A percentile compares a stretch with the other conserved stretches of the same genome.
These are phyloP conservation scores for Axis porcinus DNA, from an alignment of 2,113 vertebrate genomes.

Conservation along the genomic window DNA sequence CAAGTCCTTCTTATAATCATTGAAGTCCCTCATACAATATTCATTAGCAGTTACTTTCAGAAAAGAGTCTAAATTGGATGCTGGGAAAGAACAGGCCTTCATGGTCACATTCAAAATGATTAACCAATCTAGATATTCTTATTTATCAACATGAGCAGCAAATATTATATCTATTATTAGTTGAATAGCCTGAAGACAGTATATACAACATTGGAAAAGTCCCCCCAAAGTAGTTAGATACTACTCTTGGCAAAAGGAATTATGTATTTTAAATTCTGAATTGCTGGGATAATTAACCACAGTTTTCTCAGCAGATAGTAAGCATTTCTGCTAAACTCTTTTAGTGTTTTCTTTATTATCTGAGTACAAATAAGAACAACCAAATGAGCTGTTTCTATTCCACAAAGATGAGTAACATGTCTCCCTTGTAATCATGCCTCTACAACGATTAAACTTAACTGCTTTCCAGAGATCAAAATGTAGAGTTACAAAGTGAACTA, in stretches of 20 bases:
- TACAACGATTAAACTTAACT: slow-evolving; percentile 41
- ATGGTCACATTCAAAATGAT: not conserved
- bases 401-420: not conserved
- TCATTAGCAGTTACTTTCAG: slow-evolving; percentile 11
- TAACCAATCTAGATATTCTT: not conserved
- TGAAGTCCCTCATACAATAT: not conserved
- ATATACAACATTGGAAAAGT: slow-evolving; percentile 41
- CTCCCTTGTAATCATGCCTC: not conserved
- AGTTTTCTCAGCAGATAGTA: not conserved
- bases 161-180: not conserved
- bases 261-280: slow-evolving; percentile 12
- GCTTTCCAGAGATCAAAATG: slow-evolving; percentile 49
- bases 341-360: not conserved
- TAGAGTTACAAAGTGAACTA: slow-evolving; percentile 37
- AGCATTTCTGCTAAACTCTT: not conserved
- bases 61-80: not conserved
- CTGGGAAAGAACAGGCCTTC: not conserved
- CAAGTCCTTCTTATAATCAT: not conserved
- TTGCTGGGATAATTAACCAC: not conserved
- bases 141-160: not conserved
- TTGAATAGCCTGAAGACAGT: not conserved
- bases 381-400: slow-evolving; percentile 24
- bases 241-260: not conserved
- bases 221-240: not conserved
- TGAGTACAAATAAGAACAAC: slow-evolving; percentile 1